These are phyloP conservation scores for Rachycentron canadum DNA, from an alignment of 2,797 vertebrate species.

Conservation along the genomic window DNA sequence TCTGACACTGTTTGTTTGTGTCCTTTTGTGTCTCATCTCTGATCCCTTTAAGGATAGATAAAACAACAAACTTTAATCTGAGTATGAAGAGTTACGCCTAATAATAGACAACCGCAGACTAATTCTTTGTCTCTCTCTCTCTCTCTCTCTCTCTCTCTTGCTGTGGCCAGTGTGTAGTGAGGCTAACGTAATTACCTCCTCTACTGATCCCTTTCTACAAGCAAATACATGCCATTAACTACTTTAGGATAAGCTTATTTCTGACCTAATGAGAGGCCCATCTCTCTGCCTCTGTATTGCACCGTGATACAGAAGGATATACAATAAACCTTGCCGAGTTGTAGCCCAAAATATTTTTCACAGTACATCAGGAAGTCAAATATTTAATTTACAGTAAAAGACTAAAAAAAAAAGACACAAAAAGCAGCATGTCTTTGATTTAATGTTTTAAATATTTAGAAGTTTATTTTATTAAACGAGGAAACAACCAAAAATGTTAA, in stretches of 20 bases:
- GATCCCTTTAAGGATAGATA: background rate
- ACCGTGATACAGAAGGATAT: background rate
- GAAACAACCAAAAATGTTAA: background rate
- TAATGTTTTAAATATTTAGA: constrained; percentile 4
- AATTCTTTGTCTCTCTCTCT: constrained; percentile 11
- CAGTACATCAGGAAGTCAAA: background rate
- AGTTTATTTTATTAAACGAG: constrained; percentile 16
- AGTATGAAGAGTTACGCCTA: constrained; percentile 5
- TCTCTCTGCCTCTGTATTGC: background rate
- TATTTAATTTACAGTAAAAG: constrained; percentile 10
- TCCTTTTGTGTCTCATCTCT: constrained; percentile 6
- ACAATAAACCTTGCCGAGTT: constrained; percentile 11
- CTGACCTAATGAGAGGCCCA: constrained; percentile 2
- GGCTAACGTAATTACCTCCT: constrained; percentile 27
- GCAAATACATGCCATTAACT: constrained; percentile 13
- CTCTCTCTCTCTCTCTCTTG: background rate
- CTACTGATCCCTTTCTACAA: constrained; percentile 22
- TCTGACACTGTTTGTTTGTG: constrained; percentile 13
- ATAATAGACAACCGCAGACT: background rate
- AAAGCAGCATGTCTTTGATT: background rate
- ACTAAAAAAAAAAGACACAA: background rate
- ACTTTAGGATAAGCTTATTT: constrained; percentile 17
- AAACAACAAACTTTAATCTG: background rate
- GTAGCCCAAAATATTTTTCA: background rate
- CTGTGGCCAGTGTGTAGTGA: background rate